Conservation (phyloP, 2,797 vertebrate genomes). For the Dermochelys coriacea region DNA sequence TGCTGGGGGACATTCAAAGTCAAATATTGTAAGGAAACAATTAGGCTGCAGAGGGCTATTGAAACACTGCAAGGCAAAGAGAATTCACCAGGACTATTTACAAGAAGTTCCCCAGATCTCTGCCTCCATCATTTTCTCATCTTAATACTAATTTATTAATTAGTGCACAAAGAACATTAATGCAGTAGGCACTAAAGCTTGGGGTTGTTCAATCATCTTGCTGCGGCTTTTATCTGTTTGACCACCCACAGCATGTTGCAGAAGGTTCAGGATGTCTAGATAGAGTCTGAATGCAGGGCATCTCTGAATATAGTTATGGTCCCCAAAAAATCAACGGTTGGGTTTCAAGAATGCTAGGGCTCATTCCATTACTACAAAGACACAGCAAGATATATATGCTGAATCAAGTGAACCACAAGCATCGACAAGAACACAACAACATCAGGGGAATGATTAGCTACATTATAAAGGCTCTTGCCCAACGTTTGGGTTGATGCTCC, state of each 20-base stretch:
- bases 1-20: neutral
- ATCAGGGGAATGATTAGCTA: neutral
- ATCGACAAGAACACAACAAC: neutral
- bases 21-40: neutral
- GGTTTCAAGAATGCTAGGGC: neutral
- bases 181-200: neutral
- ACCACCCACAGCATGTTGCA: neutral
- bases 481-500: neutral
- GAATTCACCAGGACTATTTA: neutral
- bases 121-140: neutral
- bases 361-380: neutral
- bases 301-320: neutral
- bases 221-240: neutral
- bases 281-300: neutral
- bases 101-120: neutral
- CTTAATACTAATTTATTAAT: neutral
- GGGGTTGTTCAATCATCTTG: neutral
- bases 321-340: neutral
- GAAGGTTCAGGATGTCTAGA: neutral
- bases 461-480: neutral
- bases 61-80: neutral
- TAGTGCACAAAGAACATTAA: neutral
- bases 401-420: neutral
- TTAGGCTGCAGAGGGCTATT: neutral
- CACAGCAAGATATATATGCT: neutral